phyloP scores from a whole-genome alignment of 2,888 invertebrate species.

The Pantelozetes paolii region DNA sequence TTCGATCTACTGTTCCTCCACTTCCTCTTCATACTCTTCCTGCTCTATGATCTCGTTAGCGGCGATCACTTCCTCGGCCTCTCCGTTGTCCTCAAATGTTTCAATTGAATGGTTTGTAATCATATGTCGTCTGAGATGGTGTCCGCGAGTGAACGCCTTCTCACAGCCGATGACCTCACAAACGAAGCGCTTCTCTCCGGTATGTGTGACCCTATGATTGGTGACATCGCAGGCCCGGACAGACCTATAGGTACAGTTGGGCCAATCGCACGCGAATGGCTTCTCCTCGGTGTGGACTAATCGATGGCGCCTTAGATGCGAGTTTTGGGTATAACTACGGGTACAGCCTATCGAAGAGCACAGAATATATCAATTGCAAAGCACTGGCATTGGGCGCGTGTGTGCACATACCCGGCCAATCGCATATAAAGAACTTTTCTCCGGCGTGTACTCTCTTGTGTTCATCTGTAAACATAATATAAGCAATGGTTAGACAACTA shows the following conservation, averaged over 20 bases:
- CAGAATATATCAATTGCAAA: not conserved
- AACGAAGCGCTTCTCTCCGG: conserved; percentile 30
- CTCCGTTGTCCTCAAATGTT: not conserved
- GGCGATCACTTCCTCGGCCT: not conserved
- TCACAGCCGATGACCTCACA: not conserved
- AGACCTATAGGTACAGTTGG: conserved; percentile 29
- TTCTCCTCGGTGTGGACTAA: conserved; percentile 35
- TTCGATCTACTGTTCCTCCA: not conserved
- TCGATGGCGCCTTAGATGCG: conserved; percentile 35
- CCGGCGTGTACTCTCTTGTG: conserved; percentile 35
- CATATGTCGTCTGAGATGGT: conserved; percentile 7
- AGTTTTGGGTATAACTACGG: conserved; percentile 28
- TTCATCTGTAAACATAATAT: not conserved
- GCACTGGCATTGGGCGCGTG: too few relatives aligned
- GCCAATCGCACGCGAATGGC: conserved; percentile 37
- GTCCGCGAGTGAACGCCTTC: conserved; percentile 26
- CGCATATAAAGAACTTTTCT: conserved; percentile 37
- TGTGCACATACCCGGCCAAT: conserved; percentile 27
- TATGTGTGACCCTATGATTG: conserved; percentile 32
- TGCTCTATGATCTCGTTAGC: not conserved
- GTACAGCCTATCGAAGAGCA: conserved; percentile 6
- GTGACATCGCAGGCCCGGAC: conserved; percentile 27
- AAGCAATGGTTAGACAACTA: too few relatives aligned
- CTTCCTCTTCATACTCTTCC: not conserved
- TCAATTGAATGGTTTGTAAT: conserved; percentile 8